phyloP scores from a whole-genome alignment of 2,888 invertebrate genomes.

The Ommatoiulus sabulosus region DNA sequence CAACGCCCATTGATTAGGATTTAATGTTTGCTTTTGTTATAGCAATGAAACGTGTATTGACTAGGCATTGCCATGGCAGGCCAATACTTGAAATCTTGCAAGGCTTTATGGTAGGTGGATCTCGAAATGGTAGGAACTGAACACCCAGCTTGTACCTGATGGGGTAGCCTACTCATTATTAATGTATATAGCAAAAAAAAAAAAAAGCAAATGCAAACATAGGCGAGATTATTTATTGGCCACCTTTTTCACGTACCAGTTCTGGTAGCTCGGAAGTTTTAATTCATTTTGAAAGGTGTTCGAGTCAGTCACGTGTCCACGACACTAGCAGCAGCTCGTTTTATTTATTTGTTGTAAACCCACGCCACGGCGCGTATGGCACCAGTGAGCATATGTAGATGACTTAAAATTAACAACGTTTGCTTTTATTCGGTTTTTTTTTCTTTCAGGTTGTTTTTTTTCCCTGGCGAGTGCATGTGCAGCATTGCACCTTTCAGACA shows the following conservation, averaged over 20 bases:
- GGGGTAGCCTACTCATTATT: too few species aligned
- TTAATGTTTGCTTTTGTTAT: conserved; percentile 14
- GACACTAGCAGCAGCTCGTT: background rate
- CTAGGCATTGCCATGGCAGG: background rate
- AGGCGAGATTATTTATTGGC: too few species aligned
- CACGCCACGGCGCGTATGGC: background rate
- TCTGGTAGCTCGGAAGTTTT: too few species aligned
- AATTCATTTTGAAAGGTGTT: too few species aligned
- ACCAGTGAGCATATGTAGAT: background rate
- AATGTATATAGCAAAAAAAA: too few species aligned
- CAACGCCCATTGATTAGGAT: background rate
- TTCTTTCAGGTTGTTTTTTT: background rate
- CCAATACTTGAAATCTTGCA: background rate
- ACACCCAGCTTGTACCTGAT: too few species aligned
- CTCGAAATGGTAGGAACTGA: too few species aligned
- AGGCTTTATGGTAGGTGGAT: background rate
- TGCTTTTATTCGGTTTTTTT: conserved; percentile 6
- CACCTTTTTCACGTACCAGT: too few species aligned
- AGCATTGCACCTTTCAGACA: background rate
- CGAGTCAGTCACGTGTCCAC: too few species aligned
- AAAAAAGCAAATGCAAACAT: too few species aligned
- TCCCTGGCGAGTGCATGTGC: background rate
- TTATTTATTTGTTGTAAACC: background rate
- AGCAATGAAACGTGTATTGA: background rate
- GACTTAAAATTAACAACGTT: background rate